Conservation (phyloP, 2,888 invertebrate genomes). For the Aromia moschata region DNA sequence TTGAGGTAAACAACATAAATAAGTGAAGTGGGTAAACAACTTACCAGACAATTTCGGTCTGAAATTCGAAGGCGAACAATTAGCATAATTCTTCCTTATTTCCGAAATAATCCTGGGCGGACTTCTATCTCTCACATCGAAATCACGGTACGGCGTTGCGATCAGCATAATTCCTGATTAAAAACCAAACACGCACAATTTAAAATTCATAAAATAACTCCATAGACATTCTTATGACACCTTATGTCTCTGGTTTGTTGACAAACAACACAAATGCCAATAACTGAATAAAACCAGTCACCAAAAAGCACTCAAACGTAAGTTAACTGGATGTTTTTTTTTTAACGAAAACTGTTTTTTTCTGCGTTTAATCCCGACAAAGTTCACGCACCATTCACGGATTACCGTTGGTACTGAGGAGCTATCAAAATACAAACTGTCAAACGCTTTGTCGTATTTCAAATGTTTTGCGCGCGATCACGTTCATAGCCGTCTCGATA, state of each 20-base stretch:
- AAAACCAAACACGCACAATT: constrained; percentile 12
- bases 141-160: constrained; percentile 52
- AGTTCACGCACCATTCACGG: neutral
- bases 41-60: constrained; percentile 58
- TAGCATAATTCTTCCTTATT: constrained; percentile 53
- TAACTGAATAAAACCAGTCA: constrained; percentile 20
- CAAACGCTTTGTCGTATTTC: constrained; percentile 6
- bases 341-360: too few relatives aligned
- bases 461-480: constrained; percentile 19
- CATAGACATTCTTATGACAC: neutral
- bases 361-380: too few relatives aligned
- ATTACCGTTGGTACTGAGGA: neutral
- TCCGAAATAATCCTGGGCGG: constrained; percentile 61
- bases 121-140: constrained; percentile 48
- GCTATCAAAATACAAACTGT: constrained; percentile 2
- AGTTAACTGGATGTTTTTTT: too few relatives aligned
- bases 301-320: too few relatives aligned
- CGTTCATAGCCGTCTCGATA: constrained; percentile 3
- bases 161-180: constrained; percentile 49
- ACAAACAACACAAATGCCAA: neutral
- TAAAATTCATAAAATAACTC: constrained; percentile 7
- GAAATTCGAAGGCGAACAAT: constrained; percentile 49
- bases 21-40: constrained; percentile 9
- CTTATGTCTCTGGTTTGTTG: neutral
- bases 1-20: too few relatives aligned